Conservation (phyloP, 2,888 invertebrate genomes). For the Dryobota labecula region DNA sequence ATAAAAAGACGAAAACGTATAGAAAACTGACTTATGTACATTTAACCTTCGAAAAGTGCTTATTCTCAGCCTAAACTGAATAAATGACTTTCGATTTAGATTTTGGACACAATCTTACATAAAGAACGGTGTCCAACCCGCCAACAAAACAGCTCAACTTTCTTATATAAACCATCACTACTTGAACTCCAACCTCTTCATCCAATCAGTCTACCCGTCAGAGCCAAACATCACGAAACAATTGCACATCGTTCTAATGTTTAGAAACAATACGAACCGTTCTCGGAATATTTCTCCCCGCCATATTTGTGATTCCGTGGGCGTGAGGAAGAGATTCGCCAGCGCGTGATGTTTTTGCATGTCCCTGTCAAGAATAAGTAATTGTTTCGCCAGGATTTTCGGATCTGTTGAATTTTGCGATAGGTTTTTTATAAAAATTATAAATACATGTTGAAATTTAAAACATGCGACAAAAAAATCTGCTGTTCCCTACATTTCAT, state of each 20-base stretch:
- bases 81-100: no score
- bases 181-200: not conserved
- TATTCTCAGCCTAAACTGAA: no score
- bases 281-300: constrained; percentile 33
- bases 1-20: no score
- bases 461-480: no score
- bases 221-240: constrained; percentile 36
- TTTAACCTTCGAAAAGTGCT: no score
- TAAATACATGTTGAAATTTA: not conserved
- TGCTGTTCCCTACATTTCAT: no score
- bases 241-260: constrained; percentile 43
- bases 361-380: constrained; percentile 80
- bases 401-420: constrained; percentile 26
- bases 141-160: not conserved
- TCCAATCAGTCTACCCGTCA: constrained; percentile 12
- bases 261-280: constrained; percentile 48
- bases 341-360: constrained; percentile 80
- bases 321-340: constrained; percentile 72
- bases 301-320: constrained; percentile 55
- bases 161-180: not conserved
- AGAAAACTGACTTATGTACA: no score
- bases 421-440: constrained; percentile 8
- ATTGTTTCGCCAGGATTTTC: constrained; percentile 68
- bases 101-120: no score
- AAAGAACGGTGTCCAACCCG: not conserved